Evolutionary conservation across 1,140 invertebrate genomes (phyloP), one percentile per base, ranked within the genome.

Genomic region (Medauroidea extradentata): DNA sequence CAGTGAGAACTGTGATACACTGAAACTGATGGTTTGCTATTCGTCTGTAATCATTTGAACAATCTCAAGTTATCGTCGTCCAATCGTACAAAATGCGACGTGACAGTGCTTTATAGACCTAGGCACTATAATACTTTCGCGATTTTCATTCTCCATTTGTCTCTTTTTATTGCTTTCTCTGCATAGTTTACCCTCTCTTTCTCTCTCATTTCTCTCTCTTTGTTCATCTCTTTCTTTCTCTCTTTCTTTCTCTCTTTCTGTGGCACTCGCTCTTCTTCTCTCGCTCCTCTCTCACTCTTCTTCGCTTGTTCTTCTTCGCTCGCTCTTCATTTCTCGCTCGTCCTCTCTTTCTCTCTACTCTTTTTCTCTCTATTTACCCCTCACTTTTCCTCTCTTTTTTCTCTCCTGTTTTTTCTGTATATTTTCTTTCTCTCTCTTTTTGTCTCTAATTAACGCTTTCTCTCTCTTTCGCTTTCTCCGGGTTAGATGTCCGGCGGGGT

Each of bases 141-240:
- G n/a, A n/a, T n/a, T n/a, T n/a, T n/a, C n/a, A n/a, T n/a, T n/a
- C n/a, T n/a, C n/a, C n/a, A n/a, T n/a, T n/a, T n/a, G n/a, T 65
- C 59, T 67, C 60, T 57, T 56, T 57, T 55, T 58, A 53, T 39
- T 53, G 38, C 54, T 62, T 24, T 59, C 24, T 62, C 48, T 18
- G 1, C 7, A 25, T 27, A 8, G 16, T 3, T 57, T 41, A 23
- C 25, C 34, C 21, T n/a, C 50, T 57, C 19, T 52, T 43, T 55
- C 24, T n/a, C 60, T 53, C 27, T 16, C 39, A n/a, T n/a, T n/a
- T 3, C 38, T 53, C 25, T 46, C 43, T 5, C 23, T 24, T n/a
- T 16, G 57, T 56, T 53, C 59, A 60, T 55, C 46, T 62, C 63
- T 51, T 48, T 60, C 64, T 60, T 34, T 64, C 23, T 38, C 34